These are phyloP conservation scores for Platerodrilus igneus DNA, from an alignment of 2,888 invertebrate species.

Conservation along the genomic window DNA sequence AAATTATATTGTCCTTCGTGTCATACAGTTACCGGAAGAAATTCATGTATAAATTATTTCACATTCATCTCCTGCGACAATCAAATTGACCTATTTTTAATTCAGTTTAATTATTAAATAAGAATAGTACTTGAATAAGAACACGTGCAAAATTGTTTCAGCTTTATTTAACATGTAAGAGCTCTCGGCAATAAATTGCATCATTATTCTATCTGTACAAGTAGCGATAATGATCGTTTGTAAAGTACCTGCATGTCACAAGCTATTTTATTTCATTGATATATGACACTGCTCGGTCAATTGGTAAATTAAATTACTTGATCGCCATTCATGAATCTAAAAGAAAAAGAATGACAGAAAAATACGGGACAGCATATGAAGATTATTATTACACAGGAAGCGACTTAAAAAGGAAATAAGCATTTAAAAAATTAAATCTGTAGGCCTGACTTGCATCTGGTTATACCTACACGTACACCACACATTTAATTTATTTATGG, in stretches of 20 bases:
- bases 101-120: slow-evolving; percentile 15
- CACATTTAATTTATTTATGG: too few species aligned
- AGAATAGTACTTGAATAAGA: slow-evolving; percentile 14
- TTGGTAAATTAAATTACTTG: slow-evolving; percentile 36
- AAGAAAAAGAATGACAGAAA: slow-evolving; percentile 34
- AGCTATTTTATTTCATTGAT: slow-evolving; percentile 30
- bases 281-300: slow-evolving; percentile 30
- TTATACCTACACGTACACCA: too few species aligned
- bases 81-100: slow-evolving; percentile 12
- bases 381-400: slow-evolving; percentile 31
- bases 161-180: slow-evolving; percentile 17
- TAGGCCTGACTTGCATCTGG: too few species aligned
- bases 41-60: slow-evolving; percentile 10
- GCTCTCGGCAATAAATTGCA: slow-evolving; percentile 23
- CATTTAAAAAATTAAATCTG: slow-evolving; percentile 30
- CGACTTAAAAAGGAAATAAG: slow-evolving; percentile 37
- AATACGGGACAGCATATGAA: slow-evolving; percentile 33
- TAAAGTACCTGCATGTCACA: slow-evolving; percentile 22
- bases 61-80: slow-evolving; percentile 1
- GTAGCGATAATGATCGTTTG: slow-evolving; percentile 24
- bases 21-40: slow-evolving; percentile 6
- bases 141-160: slow-evolving; percentile 25
- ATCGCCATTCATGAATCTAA: slow-evolving; percentile 33
- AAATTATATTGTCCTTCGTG: too few species aligned
- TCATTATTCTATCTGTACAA: slow-evolving; percentile 33